These are phyloP conservation scores for Tokudaia muenninki DNA, from an alignment of 2,797 vertebrate species.

Conservation along the genomic window DNA sequence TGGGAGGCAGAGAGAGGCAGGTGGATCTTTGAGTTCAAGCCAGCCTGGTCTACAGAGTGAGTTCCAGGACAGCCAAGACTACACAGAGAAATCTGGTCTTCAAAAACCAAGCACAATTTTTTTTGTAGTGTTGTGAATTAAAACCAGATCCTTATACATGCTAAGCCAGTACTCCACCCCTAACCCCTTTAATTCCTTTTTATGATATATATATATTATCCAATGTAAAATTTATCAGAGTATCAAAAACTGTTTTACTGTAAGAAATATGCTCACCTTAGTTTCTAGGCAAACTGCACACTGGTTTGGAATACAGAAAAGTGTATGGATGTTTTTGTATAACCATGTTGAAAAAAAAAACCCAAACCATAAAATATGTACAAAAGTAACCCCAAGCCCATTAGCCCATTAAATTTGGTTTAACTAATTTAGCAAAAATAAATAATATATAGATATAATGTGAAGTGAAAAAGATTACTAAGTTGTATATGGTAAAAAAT, in stretches of 20 bases:
- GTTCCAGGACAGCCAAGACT: not conserved
- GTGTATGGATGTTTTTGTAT: not conserved
- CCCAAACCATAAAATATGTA: not conserved
- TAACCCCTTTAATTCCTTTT: not conserved
- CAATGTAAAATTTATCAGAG: not conserved
- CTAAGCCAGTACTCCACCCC: not conserved
- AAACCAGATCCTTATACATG: not conserved
- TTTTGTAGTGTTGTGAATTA: not conserved
- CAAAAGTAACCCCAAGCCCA: not conserved
- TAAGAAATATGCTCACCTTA: conserved; percentile 53
- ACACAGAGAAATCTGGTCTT: not conserved
- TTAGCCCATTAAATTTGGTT: not conserved
- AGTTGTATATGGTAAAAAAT: not conserved
- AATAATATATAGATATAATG: not conserved
- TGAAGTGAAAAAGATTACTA: not conserved
- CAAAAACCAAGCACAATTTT: not conserved
- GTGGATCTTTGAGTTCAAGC: not conserved
- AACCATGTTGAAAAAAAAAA: not conserved
- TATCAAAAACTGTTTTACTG: not conserved
- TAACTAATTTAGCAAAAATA: not conserved
- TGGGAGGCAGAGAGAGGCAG: not conserved
- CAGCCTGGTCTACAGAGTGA: not conserved
- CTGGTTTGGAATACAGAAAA: conserved; percentile 38
- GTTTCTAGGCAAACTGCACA: not conserved
- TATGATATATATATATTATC: not conserved